Base-by-base conservation (phyloP, 2,113 vertebrate genomes). In the Python bivittatus region DNA sequence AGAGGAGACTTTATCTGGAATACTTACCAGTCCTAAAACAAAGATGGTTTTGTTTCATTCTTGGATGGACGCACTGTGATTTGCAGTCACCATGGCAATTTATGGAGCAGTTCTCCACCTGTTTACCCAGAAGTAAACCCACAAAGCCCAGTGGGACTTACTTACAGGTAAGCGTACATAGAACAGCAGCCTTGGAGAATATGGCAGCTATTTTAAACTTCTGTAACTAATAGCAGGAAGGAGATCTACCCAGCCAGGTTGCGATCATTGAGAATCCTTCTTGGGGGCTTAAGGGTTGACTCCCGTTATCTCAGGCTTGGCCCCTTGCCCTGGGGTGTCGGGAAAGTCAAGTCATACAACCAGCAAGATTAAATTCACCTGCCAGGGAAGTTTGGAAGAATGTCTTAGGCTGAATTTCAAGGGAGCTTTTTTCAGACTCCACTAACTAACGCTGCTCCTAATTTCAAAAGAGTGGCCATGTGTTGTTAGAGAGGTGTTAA, bases 301-400 rank as follows among this genome's bases (percentile, higher is more conserved):
- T 6, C 0, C 68, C 68, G 29, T 56, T 93, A 2, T 17, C 54
- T 79, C 42, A 93, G 61, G 22, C 23, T 25, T 90, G 57, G 53
- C 33, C 89, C 84, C 2, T 3, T 29, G 44, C 33, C 2, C 17
- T 6, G 87, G 42, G 4, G 22, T 1, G 44, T 53, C 42, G 89
- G 22, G 38, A 61, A 25, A 27, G 12, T 12, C 4, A 52, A 56
- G 2, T 23, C 11, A 4, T 4, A 79, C n/a, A 0, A 0, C 56
- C 87, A 20, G 0, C 0, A 0, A 42, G 0, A 42, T 92, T 61
- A 1, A 13, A 0, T 57, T 89, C 3, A 0, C 44, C 27, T 20
- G 13, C 90, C 25, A 38, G 2, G 9, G 52, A 20, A 4, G 17
- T 91, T 23, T 87, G 93, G 64, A 91, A 64, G n/a, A 93, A 9